Percentiles rank a stretch among this genome's conserved stretches.
phyloP scores from a whole-genome alignment of 64 coral and sea anemone genomes.

The Stichodactyla mertensii region DNA sequence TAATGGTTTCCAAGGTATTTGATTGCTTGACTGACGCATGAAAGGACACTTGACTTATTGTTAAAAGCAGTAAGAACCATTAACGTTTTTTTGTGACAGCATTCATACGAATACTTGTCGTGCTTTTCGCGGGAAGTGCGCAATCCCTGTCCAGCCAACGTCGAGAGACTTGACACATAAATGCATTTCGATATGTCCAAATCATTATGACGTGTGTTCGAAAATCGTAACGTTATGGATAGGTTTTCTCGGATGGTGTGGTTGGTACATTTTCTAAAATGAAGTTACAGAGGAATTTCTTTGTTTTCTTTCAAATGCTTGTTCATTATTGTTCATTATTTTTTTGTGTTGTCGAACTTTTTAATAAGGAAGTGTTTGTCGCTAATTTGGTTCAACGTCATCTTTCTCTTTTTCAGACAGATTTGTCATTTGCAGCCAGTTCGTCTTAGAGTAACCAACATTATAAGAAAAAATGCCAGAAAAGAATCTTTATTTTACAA shows the following conservation, averaged over 20 bases:
- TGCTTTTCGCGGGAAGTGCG: not conserved
- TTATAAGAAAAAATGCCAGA: too few relatives aligned
- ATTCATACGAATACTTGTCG: not conserved
- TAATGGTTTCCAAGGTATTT: not conserved
- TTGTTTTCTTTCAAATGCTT: not conserved
- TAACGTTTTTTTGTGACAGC: conserved; percentile 12
- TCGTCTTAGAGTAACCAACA: too few relatives aligned
- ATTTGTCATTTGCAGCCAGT: too few relatives aligned
- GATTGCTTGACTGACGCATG: conserved; percentile 1
- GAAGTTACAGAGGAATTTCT: not conserved
- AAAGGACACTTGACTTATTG: conserved; percentile 2
- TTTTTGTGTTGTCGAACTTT: not conserved
- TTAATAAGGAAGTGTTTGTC: not conserved
- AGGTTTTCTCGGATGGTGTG: not conserved
- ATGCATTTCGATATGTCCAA: not conserved
- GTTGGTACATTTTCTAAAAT: not conserved
- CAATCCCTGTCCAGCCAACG: not conserved
- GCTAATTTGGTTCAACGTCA: not conserved
- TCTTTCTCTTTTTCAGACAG: not conserved
- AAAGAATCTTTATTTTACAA: too few relatives aligned
- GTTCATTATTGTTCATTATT: not conserved
- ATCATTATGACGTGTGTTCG: not conserved
- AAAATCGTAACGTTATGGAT: not conserved
- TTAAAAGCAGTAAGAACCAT: not conserved
- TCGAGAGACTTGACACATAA: not conserved